Evolutionary conservation across 2,113 vertebrate genomes (phyloP).

Genomic region (Hemicordylus capensis): DNA sequence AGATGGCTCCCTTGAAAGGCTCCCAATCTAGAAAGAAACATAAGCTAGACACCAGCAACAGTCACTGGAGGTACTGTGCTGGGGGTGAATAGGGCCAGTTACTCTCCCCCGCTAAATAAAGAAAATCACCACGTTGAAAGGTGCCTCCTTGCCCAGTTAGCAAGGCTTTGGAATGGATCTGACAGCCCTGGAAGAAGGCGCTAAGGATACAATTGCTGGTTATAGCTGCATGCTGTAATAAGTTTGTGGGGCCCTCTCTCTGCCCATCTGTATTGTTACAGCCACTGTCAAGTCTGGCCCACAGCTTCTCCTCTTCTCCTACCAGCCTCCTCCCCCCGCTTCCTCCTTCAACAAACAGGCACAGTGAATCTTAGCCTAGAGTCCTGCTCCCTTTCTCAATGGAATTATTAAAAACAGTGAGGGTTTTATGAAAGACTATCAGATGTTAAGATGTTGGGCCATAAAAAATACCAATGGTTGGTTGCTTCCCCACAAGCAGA

Average conservation of each 20-base stretch:
- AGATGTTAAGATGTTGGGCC: neutral
- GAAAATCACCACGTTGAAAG: too few relatives aligned
- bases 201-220: neutral
- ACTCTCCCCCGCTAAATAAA: too few relatives aligned
- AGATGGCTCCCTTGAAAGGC: too few relatives aligned
- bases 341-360: neutral
- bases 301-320: neutral
- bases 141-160: too few relatives aligned
- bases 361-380: neutral
- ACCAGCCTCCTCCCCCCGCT: neutral
- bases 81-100: too few relatives aligned
- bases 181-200: neutral
- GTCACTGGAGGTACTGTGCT: too few relatives aligned
- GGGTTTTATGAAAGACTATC: neutral
- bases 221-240: neutral
- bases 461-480: slow-evolving; percentile 16
- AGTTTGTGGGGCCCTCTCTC: neutral
- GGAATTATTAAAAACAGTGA: neutral
- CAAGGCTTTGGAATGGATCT: neutral
- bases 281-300: neutral
- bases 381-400: neutral
- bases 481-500: slow-evolving; percentile 15
- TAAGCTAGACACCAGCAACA: too few relatives aligned
- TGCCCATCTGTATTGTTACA: neutral
- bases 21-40: too few relatives aligned